A percentile compares a stretch with the other conserved stretches of the same genome.
phyloP scores from a whole-genome alignment of 2,888 invertebrate species.

The Lepeophtheirus nordmannii region DNA sequence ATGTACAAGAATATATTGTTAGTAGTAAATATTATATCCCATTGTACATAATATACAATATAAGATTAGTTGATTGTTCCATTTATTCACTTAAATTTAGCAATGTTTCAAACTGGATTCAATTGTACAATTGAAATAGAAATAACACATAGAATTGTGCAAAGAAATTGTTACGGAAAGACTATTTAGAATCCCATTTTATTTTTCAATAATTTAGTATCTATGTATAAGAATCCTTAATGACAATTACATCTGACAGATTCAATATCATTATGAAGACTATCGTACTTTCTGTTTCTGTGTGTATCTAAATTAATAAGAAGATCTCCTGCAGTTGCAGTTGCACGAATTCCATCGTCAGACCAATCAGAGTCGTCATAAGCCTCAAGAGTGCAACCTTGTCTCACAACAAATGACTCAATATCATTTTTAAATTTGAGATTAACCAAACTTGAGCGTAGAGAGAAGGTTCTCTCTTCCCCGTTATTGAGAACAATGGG shows the following conservation, averaged over 20 bases:
- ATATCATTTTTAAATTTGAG: background rate
- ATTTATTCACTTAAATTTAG: too few species aligned
- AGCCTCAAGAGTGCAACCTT: conserved; percentile 9
- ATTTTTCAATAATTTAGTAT: too few species aligned
- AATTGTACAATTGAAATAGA: too few species aligned
- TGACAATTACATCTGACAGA: background rate
- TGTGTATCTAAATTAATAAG: background rate
- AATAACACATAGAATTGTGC: too few species aligned
- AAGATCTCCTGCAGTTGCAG: background rate
- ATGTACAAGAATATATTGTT: too few species aligned
- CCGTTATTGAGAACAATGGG: background rate
- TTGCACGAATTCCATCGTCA: background rate
- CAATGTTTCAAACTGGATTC: too few species aligned
- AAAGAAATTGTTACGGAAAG: too few species aligned
- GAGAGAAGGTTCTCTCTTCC: conserved; percentile 6
- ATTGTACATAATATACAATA: too few species aligned
- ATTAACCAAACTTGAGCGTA: background rate
- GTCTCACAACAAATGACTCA: conserved; percentile 5
- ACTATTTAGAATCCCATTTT: too few species aligned
- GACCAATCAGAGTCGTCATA: background rate
- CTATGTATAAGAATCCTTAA: too few species aligned
- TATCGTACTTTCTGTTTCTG: background rate
- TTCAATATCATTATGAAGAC: conserved; percentile 1
- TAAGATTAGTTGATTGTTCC: too few species aligned
- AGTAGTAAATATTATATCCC: too few species aligned